Base-by-base conservation (phyloP, 2,113 vertebrate genomes). In the Stigmatopora argus region DNA sequence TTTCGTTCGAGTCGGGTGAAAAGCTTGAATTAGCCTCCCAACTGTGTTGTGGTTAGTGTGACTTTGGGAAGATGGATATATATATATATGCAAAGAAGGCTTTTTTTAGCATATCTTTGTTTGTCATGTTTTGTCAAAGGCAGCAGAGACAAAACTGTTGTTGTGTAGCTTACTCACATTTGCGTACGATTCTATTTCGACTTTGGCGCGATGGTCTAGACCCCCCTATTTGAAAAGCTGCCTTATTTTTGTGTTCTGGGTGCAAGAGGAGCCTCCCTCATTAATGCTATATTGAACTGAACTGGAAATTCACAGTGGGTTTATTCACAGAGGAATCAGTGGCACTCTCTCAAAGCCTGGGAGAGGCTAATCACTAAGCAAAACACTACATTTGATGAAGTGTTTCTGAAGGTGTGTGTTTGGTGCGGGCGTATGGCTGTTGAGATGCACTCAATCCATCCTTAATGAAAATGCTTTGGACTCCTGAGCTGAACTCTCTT, bases 351-450 rank as follows among this genome's bases (percentile, higher is more conserved):
- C 92, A 94, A 90, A 93, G 93, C 92, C 92, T 92, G 89, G 90
- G 91, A 92, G 77, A 92, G 91, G 92, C 93, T 98, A 98, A 99
- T 97, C 96, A 94, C 95, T 95, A 96, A 98, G 97, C 96, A 99
- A 98, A 99, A 98, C 94, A 99, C 94, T 97, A 93, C 93, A 96
- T 96, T 94, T 96, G 95, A 98, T 99, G 95, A 98, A 97, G 95
- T 98, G 94, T 98, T 98, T 97, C 95, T 98, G 92, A 94, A 94
- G 90, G 80, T 85, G 83, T 85, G 85, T 83, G 76, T 86, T 80
- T 58, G 57, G n/a, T 34, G 9, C 17, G n/a, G 57, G 59, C 38
- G 78, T 66, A 76, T 72, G 78, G 65, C 74, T 84, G 79, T 85
- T 81, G 94, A 94, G 94, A 95, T 94, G 88, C 91, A 91, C 94